Conservation (phyloP, 2,113 vertebrate genomes). For the Serilophus lunatus region DNA sequence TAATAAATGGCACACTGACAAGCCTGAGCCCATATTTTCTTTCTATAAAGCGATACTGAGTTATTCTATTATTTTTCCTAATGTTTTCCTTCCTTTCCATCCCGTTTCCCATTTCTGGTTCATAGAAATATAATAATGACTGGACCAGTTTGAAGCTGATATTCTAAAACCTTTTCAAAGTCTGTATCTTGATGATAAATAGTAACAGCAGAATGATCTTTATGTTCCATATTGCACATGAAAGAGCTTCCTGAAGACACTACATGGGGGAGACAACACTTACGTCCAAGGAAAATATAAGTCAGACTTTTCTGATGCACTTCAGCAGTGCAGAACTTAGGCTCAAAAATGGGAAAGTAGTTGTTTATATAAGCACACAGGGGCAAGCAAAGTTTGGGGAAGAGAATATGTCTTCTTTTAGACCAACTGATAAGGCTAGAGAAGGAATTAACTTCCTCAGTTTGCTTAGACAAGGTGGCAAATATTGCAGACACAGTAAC, state of each 20-base stretch:
- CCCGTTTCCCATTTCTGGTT: background rate
- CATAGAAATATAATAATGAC: background rate
- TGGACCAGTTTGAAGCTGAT: background rate
- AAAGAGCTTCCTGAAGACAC: slow-evolving; percentile 15
- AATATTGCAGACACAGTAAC: background rate
- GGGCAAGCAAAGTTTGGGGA: background rate
- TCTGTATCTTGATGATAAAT: background rate
- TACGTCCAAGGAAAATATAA: slow-evolving; percentile 3
- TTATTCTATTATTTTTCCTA: slow-evolving; percentile 22
- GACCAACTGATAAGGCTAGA: background rate
- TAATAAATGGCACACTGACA: slow-evolving; percentile 39
- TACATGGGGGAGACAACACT: background rate
- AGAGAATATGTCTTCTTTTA: background rate
- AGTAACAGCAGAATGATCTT: background rate
- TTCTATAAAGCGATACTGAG: background rate
- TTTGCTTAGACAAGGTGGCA: background rate
- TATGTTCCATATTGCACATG: background rate
- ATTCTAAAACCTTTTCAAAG: background rate
- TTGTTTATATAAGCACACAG: background rate
- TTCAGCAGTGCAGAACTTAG: background rate
- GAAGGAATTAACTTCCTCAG: background rate
- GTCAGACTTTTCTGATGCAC: background rate
- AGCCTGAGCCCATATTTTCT: background rate
- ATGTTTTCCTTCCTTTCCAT: slow-evolving; percentile 27
- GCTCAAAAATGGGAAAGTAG: background rate